Evolutionary conservation across 2,113 vertebrate genomes (phyloP).

Genomic region (Ibidorhyncha struthersii): DNA sequence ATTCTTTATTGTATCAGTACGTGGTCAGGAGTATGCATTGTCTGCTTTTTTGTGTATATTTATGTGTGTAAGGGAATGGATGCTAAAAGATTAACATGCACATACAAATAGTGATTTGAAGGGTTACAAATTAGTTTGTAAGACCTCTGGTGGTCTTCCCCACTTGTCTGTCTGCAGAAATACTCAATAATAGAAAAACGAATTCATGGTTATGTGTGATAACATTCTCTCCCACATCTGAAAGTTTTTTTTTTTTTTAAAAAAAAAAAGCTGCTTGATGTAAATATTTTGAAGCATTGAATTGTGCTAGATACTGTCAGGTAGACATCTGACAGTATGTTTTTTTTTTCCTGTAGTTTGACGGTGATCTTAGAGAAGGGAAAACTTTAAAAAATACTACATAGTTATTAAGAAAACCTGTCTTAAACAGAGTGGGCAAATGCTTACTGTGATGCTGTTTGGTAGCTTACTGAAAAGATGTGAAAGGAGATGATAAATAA

Average conservation of each 20-base stretch:
- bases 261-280: background rate
- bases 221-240: background rate
- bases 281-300: background rate
- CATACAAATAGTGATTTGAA: background rate
- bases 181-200: background rate
- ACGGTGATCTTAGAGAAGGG: background rate
- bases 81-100: rapidly evolving
- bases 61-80: background rate
- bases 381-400: background rate
- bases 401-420: background rate
- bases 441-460: background rate
- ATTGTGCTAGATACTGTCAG: background rate
- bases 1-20: background rate
- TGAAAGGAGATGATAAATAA: background rate
- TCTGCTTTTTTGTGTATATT: background rate
- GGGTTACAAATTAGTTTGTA: background rate
- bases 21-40: background rate
- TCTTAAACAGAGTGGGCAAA: background rate
- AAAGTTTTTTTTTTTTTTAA: background rate
- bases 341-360: background rate
- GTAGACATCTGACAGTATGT: background rate
- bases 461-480: background rate
- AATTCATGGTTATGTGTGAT: background rate
- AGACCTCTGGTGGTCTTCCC: background rate
- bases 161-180: background rate